Percentiles rank a stretch among this genome's conserved stretches.
These are phyloP conservation scores for Mesoligia furuncula DNA, from an alignment of 2,888 invertebrate genomes.

Conservation along the genomic window DNA sequence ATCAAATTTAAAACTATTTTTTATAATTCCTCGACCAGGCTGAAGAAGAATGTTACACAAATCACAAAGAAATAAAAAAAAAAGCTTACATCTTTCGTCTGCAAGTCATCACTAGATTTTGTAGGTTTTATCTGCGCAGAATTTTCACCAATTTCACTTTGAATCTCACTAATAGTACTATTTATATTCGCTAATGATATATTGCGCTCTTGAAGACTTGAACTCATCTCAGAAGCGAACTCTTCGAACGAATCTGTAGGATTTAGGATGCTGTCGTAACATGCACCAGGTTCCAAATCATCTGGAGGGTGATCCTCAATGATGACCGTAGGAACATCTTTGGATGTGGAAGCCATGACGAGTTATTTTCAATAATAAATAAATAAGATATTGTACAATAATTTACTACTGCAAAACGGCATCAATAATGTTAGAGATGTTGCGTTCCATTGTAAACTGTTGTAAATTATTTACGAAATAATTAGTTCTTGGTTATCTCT, in stretches of 20 bases:
- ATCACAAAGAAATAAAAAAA: not conserved
- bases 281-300: slow-evolving; percentile 86
- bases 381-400: slow-evolving; percentile 52
- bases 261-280: slow-evolving; percentile 92
- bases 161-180: slow-evolving; percentile 91
- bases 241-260: slow-evolving; percentile 93
- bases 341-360: slow-evolving; percentile 85
- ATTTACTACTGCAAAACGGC: slow-evolving; percentile 52
- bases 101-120: slow-evolving; percentile 84
- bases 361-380: slow-evolving; percentile 51
- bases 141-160: slow-evolving; percentile 87
- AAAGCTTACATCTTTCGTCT: slow-evolving; percentile 81
- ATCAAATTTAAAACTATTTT: not conserved
- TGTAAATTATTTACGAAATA: slow-evolving; percentile 4
- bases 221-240: slow-evolving; percentile 92
- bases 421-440: slow-evolving; percentile 52
- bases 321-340: slow-evolving; percentile 71
- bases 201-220: slow-evolving; percentile 91
- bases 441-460: slow-evolving; percentile 14
- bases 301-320: slow-evolving; percentile 73
- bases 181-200: slow-evolving; percentile 86
- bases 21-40: not conserved
- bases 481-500: slow-evolving; percentile 15
- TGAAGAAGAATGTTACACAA: not conserved
- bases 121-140: slow-evolving; percentile 74